Percentiles rank a stretch among this genome's conserved stretches.
phyloP scores from a whole-genome alignment of 2,888 invertebrate genomes.

The Perizoma affinitatum region DNA sequence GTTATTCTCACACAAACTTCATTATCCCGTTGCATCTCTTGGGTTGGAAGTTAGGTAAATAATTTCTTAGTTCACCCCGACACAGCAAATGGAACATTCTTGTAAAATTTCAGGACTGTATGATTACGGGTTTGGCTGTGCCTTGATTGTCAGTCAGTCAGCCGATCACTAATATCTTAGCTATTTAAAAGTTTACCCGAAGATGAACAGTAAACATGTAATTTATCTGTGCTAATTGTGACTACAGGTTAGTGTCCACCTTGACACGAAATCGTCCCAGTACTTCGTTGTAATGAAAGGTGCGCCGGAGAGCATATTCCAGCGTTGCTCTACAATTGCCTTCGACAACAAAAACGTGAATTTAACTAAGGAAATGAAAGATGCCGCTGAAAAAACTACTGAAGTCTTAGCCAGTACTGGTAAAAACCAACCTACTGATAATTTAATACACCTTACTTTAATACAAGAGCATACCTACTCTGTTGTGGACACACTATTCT shows the following conservation, averaged over 20 bases:
- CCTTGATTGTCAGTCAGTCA: too few relatives aligned
- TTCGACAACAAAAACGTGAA: conserved; percentile 89
- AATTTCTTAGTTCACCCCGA: too few relatives aligned
- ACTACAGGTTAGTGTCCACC: conserved; percentile 86
- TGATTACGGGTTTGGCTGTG: too few relatives aligned
- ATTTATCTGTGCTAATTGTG: too few relatives aligned
- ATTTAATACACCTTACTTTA: not conserved
- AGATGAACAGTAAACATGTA: too few relatives aligned
- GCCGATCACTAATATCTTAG: too few relatives aligned
- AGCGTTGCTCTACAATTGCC: conserved; percentile 90
- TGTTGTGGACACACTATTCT: not conserved
- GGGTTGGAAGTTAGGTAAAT: too few relatives aligned
- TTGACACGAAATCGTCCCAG: conserved; percentile 90
- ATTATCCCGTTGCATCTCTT: too few relatives aligned
- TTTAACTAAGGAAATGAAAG: conserved; percentile 57
- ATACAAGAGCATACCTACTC: not conserved
- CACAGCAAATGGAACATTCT: too few relatives aligned
- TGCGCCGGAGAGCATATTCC: conserved; percentile 96
- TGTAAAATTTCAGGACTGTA: too few relatives aligned
- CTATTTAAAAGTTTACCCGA: too few relatives aligned
- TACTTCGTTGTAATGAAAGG: conserved; percentile 97
- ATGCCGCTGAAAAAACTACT: conserved; percentile 53
- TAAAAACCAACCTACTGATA: conserved; percentile 33
- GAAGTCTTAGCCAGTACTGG: conserved; percentile 70
- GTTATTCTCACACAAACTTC: too few relatives aligned